phyloP scores from a whole-genome alignment of 2,113 vertebrate genomes.

The Seriola aureovittata region DNA sequence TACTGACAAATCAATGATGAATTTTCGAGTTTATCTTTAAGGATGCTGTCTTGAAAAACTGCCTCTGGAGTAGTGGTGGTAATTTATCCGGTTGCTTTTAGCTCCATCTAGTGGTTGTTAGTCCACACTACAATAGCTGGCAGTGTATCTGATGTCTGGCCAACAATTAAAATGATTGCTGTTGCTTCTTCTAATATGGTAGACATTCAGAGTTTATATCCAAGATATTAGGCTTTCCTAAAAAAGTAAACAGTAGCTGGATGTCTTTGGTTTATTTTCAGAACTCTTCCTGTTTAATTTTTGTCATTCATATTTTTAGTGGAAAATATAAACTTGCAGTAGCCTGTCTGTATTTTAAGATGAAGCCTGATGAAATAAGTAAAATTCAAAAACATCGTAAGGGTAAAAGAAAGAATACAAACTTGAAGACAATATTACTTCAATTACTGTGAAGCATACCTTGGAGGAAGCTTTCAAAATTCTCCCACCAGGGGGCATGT shows the following conservation, averaged over 20 bases:
- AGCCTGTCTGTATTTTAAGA: background rate
- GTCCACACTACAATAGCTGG: constrained; percentile 9
- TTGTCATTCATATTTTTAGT: background rate
- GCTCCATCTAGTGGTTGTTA: constrained; percentile 62
- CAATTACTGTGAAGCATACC: background rate
- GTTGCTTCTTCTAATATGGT: background rate
- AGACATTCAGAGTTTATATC: background rate
- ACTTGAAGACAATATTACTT: background rate
- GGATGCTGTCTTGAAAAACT: background rate
- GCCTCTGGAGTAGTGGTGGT: background rate
- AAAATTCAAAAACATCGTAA: background rate
- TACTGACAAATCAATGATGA: background rate
- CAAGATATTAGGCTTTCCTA: background rate
- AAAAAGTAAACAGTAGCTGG: background rate
- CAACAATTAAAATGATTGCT: rapidly evolving
- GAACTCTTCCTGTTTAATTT: background rate
- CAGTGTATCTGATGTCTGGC: background rate
- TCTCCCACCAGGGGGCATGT: constrained; percentile 52
- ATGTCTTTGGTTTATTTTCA: background rate
- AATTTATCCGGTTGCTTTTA: constrained; percentile 32
- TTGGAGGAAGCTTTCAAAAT: background rate
- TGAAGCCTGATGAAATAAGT: background rate
- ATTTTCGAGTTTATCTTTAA: background rate
- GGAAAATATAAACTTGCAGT: background rate
- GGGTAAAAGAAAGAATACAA: background rate